Percentiles rank a stretch among this genome's conserved stretches.
These are phyloP conservation scores for Polyploca ridens DNA, from an alignment of 2,888 invertebrate genomes.

Conservation along the genomic window DNA sequence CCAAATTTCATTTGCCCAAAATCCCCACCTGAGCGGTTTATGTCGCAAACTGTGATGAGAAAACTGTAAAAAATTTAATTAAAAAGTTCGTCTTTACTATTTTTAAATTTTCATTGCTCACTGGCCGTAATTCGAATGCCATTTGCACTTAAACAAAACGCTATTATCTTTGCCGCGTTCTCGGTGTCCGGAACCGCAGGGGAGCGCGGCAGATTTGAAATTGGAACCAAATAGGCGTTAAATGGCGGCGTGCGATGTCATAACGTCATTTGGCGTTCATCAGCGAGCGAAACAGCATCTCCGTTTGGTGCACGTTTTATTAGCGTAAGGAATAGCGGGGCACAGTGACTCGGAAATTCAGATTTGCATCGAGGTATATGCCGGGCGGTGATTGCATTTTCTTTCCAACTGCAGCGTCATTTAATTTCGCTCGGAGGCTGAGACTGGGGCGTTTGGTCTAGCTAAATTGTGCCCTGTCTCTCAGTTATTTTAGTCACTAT, in stretches of 20 bases:
- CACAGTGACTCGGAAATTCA: constrained; percentile 80
- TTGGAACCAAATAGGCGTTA: constrained; percentile 88
- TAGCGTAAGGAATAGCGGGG: constrained; percentile 84
- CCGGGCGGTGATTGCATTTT: constrained; percentile 82
- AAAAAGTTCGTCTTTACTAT: constrained; percentile 39
- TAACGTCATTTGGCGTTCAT: constrained; percentile 84
- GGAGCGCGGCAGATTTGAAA: constrained; percentile 84
- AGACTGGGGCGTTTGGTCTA: constrained; percentile 57
- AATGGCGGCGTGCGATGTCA: constrained; percentile 86
- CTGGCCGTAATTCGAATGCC: constrained; percentile 17
- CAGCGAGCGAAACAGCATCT: constrained; percentile 82
- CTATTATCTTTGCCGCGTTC: constrained; percentile 76
- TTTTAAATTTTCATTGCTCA: constrained; percentile 24
- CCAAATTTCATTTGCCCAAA: constrained; percentile 73
- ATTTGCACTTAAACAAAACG: constrained; percentile 62
- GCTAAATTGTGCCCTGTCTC: constrained; percentile 64
- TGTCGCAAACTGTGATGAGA: constrained; percentile 54
- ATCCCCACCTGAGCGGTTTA: constrained; percentile 59
- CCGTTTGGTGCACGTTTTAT: constrained; percentile 83
- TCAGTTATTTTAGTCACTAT: constrained; percentile 45
- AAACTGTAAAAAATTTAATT: constrained; percentile 49
- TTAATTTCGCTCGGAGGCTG: constrained; percentile 72
- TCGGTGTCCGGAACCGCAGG: constrained; percentile 76
- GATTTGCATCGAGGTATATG: constrained; percentile 79
- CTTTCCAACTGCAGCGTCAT: constrained; percentile 78